Evolutionary conservation across 2,113 vertebrate genomes (phyloP).

Genomic region (Stictonetta naevosa): DNA sequence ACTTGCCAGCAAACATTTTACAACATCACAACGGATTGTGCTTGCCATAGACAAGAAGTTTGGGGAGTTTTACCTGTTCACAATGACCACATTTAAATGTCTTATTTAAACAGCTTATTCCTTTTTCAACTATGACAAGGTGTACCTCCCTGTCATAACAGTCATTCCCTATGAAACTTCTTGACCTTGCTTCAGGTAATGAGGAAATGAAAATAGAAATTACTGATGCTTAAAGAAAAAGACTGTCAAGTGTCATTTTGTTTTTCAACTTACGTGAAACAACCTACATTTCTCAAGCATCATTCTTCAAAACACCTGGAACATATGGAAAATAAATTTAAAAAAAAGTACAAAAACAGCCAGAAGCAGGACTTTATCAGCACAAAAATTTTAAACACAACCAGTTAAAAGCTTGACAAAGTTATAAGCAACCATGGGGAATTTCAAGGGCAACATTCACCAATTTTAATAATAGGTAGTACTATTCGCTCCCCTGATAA

Average conservation of each 20-base stretch:
- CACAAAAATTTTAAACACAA: not conserved
- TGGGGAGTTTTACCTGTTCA: not conserved
- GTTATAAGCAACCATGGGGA: not conserved
- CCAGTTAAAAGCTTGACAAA: not conserved
- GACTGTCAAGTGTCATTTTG: not conserved
- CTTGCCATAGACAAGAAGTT: not conserved
- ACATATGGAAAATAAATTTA: not conserved
- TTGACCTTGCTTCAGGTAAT: not conserved
- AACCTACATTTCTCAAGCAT: not conserved
- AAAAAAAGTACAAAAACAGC: not conserved
- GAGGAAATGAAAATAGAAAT: not conserved
- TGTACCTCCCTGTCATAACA: not conserved
- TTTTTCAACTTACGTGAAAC: not conserved
- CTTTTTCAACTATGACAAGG: not conserved
- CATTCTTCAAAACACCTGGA: not conserved
- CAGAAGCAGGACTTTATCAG: not conserved
- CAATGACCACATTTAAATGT: not conserved
- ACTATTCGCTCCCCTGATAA: not conserved
- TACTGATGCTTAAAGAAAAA: not conserved
- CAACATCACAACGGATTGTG: not conserved
- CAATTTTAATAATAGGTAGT: not conserved
- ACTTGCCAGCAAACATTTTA: not conserved
- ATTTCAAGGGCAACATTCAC: constrained; percentile 31
- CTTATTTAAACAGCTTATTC: not conserved
- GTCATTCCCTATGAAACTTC: not conserved